Base-by-base conservation (phyloP, 1,140 invertebrate species). In the Kradibia gibbosae region DNA sequence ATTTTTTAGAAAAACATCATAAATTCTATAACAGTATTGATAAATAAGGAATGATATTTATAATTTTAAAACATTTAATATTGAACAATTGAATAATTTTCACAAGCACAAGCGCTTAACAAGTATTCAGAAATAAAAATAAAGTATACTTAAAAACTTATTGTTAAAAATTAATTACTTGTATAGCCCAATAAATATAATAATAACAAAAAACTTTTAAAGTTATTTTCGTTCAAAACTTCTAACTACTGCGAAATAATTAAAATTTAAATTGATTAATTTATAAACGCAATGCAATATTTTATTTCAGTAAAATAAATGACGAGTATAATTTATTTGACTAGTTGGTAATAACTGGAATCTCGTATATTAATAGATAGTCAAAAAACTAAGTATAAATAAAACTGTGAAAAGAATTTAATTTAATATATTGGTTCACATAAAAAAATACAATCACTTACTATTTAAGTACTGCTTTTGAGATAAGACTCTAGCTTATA, bases 391-490 rank as follows among this genome's bases (percentile, higher is more conserved):
- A 50, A 42, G 25, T 11, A 57, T 25, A 53, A 72, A 53, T 50
- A 75, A 45, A 39, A 73, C 31, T 15, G 55, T 34, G 34, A 10
- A 50, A 36, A 53, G 62, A 67, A 83, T 80, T 83, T 83, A 83
- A 83, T 80, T 83, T 73, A 83, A 83, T 80, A 83, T 80, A 28
- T 83, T 76, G 73, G 74, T 50, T 31, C 36, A 28, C 65, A 22
- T 67, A 28, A 60, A 28, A 60, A 11, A 36, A 5, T 67, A 20
- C 4, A 62, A 1, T 67, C 28, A 4, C 4, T n/a, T 67, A 3
- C 45, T 22, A 0, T 22, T 15, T 13, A 73, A 73, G 71, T 28
- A 62, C 28, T 42, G 60, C 55, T 10, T 36, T 13, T 60, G 25
- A 65, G 34, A 36, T 34, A 22, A 50, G 45, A 25, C 50, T 25